A percentile compares a stretch with the other conserved stretches of the same genome.
Evolutionary conservation across 2,888 invertebrate genomes (phyloP).

Genomic region (Calephelis perditalis): DNA sequence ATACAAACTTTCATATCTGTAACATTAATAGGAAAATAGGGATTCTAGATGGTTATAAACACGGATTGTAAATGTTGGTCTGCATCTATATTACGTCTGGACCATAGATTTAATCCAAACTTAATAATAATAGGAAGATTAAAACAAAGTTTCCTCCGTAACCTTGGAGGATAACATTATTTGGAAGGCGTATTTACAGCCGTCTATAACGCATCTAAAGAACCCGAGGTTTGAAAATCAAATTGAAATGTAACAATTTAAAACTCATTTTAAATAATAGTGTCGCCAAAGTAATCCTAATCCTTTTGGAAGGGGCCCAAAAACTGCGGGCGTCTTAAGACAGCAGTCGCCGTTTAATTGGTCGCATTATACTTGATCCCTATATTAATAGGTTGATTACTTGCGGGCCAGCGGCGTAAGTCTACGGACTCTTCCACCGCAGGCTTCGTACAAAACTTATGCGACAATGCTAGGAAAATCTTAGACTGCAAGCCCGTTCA

Average conservation of each 20-base stretch:
- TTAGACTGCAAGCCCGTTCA: slow-evolving; percentile 32
- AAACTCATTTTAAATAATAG: slow-evolving; percentile 36
- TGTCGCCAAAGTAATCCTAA: slow-evolving; percentile 55
- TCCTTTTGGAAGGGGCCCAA: slow-evolving; percentile 72
- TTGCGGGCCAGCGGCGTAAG: slow-evolving; percentile 50
- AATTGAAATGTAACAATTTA: slow-evolving; percentile 19
- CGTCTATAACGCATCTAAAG: too few relatives aligned
- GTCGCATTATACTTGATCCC: slow-evolving; percentile 69
- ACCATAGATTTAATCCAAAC: too few relatives aligned
- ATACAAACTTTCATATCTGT: too few relatives aligned
- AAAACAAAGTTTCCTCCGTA: too few relatives aligned
- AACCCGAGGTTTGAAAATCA: neutral
- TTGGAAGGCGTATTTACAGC: too few relatives aligned
- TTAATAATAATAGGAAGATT: too few relatives aligned
- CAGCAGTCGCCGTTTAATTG: slow-evolving; percentile 70
- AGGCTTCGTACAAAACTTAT: slow-evolving; percentile 35
- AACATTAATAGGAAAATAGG: too few relatives aligned
- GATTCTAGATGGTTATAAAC: too few relatives aligned
- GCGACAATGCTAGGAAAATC: slow-evolving; percentile 49
- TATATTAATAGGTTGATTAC: slow-evolving; percentile 77
- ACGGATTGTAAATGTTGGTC: too few relatives aligned
- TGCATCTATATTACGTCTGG: too few relatives aligned
- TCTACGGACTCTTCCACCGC: slow-evolving; percentile 32
- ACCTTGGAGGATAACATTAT: too few relatives aligned
- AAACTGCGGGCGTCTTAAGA: slow-evolving; percentile 73